Evolutionary conservation across 2,888 invertebrate species (phyloP), one percentile per base, ranked within the genome.

Genomic region (Rhamnusium bicolor): DNA sequence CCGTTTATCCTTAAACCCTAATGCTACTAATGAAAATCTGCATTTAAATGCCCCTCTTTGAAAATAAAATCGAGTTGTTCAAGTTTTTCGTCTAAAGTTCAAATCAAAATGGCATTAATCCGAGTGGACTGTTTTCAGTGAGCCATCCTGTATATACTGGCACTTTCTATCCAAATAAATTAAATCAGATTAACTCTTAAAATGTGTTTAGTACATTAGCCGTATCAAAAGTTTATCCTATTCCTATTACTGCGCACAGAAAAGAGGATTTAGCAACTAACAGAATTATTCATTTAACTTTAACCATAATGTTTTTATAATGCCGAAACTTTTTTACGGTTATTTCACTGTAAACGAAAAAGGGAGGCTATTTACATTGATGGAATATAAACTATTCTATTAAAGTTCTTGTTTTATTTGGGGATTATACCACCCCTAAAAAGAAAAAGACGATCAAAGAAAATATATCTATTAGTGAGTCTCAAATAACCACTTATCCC

Each of bases 131-230:
- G 58, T 8, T 58, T 16, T 29, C 58, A 7, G 27, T 12, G 29
- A 27, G 6, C 29, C 58, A 29, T 27, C 14, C 29, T 27, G 29
- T 29, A 14, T 27, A 14, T 14, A 24, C 10, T 14, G n/a, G 40
- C 40, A 2, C 5, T n/a, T 4, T 58, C 56, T 24, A 19, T 53
- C n/a, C 29, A 27, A 58, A 27, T 58, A 27, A 58, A 58, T 58
- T 58, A 29, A 58, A 58, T 27, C 58, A 27, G 58, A 58, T 58
- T 27, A 58, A 58, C 58, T 58, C 29, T 10, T 29, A 16, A 58
- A 58, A 58, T 58, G 24, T 58, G 29, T 58, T 58, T 58, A 58
- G 27, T 29, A 29, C 58, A 58, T 58, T 58, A 58, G 58, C 58
- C 29, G 58, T 58, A 58, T 58, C 58, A 58, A 16, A 27, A 58